Base-by-base conservation (phyloP, 2,888 invertebrate genomes). In the Pardosa pseudoannulata region DNA sequence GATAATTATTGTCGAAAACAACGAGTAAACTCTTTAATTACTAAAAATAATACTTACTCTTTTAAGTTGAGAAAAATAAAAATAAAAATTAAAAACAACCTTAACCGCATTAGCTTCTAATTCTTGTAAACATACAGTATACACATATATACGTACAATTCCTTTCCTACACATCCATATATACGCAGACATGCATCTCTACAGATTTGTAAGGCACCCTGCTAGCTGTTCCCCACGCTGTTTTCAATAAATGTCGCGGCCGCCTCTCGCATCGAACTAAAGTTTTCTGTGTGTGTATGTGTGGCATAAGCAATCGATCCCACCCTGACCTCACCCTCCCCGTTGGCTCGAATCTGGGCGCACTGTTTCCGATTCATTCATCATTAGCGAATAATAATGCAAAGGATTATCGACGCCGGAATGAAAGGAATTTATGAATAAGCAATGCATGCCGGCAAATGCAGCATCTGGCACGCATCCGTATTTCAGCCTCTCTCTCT, bases 401-500 rank as follows among this genome's bases (percentile, higher is more conserved):
- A 80, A 80, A 74, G 67, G 80, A 80, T 80, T 80, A 80, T 74
- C 80, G 80, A 80, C 73, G 73, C 50, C 31, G 68, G 73, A 67
- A 80, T 80, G 80, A 80, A 73, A 80, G 80, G 80, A 80, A 74
- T 80, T 80, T 80, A 80, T 80, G 80, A 80, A 80, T 80, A 80
- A 80, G 73, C 80, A 80, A 80, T 80, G 73, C 73, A 74, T 80
- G 72, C 79, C 73, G 67, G 27, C 28, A 56, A 64, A 46, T 27
- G 73, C 73, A 68, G 46, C 80, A 73, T 67, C 80, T 80, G 67
- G 80, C 27, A 56, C 56, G 11, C 23, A 23, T 56, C 56, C 56
- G 56, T 56, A 56, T 56, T 56, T 23, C 23, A 56, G 74, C 50
- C n/a, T n/a, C n/a, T n/a, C n/a, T n/a, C n/a, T n/a, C n/a, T n/a